phyloP scores from a whole-genome alignment of 2,888 invertebrate species.

The Argyresthia albistria region DNA sequence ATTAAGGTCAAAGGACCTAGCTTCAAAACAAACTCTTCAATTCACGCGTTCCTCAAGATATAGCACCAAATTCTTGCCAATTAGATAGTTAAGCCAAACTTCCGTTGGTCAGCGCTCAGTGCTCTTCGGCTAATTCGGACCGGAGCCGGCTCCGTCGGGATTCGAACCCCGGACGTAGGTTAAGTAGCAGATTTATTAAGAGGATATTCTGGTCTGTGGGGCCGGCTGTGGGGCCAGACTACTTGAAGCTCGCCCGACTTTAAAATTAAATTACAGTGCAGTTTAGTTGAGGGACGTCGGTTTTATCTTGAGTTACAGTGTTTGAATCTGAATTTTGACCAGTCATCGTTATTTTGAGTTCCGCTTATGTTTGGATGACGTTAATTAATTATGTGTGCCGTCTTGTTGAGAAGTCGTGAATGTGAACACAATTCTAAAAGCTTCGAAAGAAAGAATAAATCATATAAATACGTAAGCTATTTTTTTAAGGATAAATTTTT shows the following conservation, averaged over 20 bases:
- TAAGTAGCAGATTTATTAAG: slow-evolving; percentile 65
- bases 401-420: too few relatives aligned
- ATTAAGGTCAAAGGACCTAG: too few relatives aligned
- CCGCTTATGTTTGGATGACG: too few relatives aligned
- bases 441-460: too few relatives aligned
- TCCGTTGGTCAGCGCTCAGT: slow-evolving; percentile 40
- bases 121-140: slow-evolving; percentile 43
- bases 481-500: too few relatives aligned
- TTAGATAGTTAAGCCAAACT: slow-evolving; percentile 35
- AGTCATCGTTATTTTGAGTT: too few relatives aligned
- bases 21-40: too few relatives aligned
- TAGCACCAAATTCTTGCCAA: slow-evolving; percentile 25
- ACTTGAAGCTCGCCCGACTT: slow-evolving; percentile 30
- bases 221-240: slow-evolving; percentile 29
- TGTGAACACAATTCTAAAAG: too few relatives aligned
- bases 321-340: not conserved
- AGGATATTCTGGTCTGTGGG: slow-evolving; percentile 26
- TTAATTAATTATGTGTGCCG: too few relatives aligned
- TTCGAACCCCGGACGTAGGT: slow-evolving; percentile 51
- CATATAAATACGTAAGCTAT: too few relatives aligned
- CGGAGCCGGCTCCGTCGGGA: slow-evolving; percentile 46
- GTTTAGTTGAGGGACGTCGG: slow-evolving; percentile 19
- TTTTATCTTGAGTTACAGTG: not conserved
- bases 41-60: too few relatives aligned
- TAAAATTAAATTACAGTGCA: slow-evolving; percentile 62